Evolutionary conservation across 2,888 invertebrate species (phyloP).

Genomic region (Apocheima hispidaria): DNA sequence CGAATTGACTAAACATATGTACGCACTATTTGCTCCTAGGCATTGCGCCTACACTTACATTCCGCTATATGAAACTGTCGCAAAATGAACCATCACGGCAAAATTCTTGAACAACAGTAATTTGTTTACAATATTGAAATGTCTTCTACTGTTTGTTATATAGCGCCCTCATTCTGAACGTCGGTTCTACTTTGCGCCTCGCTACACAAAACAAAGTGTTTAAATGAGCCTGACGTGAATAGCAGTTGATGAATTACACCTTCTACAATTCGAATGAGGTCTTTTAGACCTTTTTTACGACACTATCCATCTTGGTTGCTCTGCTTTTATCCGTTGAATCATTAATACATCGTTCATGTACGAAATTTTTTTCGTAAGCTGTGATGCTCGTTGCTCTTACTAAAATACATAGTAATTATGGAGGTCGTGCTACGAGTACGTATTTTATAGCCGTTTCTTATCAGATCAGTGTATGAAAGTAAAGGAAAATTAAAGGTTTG

Average conservation of each 20-base stretch:
- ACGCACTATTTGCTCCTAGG: slow-evolving; percentile 37
- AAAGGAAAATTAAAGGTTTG: slow-evolving; percentile 32
- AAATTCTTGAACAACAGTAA: slow-evolving; percentile 12
- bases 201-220: slow-evolving; percentile 32
- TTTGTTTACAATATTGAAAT: slow-evolving; percentile 14
- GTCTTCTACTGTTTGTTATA: slow-evolving; percentile 6
- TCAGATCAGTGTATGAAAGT: slow-evolving; percentile 32
- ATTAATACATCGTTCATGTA: slow-evolving; percentile 26
- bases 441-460: slow-evolving; percentile 33
- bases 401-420: slow-evolving; percentile 31
- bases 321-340: slow-evolving; percentile 32
- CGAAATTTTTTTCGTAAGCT: slow-evolving; percentile 25
- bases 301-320: slow-evolving; percentile 29
- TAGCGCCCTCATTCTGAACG: slow-evolving; percentile 10
- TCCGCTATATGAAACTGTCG: slow-evolving; percentile 28
- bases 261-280: slow-evolving; percentile 36
- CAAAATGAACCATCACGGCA: slow-evolving; percentile 17
- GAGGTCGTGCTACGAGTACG: slow-evolving; percentile 17
- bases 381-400: slow-evolving; percentile 10
- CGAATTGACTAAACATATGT: slow-evolving; percentile 33
- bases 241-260: slow-evolving; percentile 36
- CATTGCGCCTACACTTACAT: slow-evolving; percentile 32
- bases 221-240: slow-evolving; percentile 32
- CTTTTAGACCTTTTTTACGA: slow-evolving; percentile 30
- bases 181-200: slow-evolving; percentile 22